Conservation (phyloP, 37 sponge, comb jelly and placozoan species). For the Cladorhizidae sp. region DNA sequence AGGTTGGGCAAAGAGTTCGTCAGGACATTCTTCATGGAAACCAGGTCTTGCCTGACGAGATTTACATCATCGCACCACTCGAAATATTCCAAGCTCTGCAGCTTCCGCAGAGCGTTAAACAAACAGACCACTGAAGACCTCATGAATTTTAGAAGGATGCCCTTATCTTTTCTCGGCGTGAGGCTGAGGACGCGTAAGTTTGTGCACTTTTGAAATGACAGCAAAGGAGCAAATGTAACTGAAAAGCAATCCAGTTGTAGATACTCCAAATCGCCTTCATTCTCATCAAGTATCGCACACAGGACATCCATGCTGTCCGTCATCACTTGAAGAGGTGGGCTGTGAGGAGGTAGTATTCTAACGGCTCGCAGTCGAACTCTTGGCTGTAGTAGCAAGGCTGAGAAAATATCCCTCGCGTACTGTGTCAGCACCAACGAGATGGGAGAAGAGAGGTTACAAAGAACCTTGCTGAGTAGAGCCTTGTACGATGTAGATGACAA, state of each 20-base stretch:
- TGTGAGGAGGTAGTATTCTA: not conserved
- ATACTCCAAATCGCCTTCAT: not conserved
- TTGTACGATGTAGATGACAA: not conserved
- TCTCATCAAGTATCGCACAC: not conserved
- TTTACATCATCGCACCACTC: not conserved
- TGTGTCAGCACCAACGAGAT: not conserved
- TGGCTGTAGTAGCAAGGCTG: not conserved
- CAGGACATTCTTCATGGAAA: not conserved
- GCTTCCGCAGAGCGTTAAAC: not conserved
- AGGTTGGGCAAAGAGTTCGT: not conserved
- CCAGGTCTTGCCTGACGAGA: not conserved
- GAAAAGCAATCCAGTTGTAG: not conserved
- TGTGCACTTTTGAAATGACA: not conserved
- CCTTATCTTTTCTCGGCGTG: not conserved
- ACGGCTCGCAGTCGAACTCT: not conserved
- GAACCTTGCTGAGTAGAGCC: not conserved
- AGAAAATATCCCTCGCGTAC: not conserved
- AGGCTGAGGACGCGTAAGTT: slow-evolving; percentile 1
- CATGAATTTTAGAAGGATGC: not conserved
- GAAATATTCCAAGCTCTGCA: slow-evolving; percentile 8
- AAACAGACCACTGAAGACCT: not conserved
- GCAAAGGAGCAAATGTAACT: not conserved
- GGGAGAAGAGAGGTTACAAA: not conserved
- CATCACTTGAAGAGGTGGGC: not conserved
- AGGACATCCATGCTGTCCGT: not conserved